A percentile compares a stretch with the other conserved stretches of the same genome.
Conservation (phyloP, 2,113 vertebrate species). For the Agapornis roseicollis region DNA sequence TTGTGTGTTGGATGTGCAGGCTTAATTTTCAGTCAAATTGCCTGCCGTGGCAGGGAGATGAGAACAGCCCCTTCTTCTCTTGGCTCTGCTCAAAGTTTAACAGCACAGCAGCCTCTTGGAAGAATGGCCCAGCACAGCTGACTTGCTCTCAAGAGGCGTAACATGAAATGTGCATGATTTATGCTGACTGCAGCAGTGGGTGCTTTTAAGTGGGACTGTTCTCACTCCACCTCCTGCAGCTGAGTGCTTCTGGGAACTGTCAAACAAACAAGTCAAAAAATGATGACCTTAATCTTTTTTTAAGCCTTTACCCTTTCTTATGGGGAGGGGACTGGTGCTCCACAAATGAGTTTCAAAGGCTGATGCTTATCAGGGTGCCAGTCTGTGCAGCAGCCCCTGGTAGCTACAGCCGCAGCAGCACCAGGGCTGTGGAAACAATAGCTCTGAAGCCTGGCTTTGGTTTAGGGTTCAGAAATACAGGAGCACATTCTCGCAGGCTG, state of each 20-base stretch:
- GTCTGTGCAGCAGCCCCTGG: neutral
- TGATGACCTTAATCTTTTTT: neutral
- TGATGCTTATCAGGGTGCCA: neutral
- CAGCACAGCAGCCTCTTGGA: neutral
- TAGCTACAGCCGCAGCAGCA: neutral
- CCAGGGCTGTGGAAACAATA: neutral
- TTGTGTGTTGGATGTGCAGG: neutral
- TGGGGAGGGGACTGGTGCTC: neutral
- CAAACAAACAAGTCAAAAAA: constrained; percentile 28
- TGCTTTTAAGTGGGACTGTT: neutral
- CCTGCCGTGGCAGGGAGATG: neutral
- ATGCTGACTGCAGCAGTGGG: neutral
- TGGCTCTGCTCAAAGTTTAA: neutral
- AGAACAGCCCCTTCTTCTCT: neutral
- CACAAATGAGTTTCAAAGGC: neutral
- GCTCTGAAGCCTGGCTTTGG: neutral
- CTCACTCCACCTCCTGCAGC: neutral
- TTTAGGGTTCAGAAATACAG: neutral
- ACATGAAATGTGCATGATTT: neutral
- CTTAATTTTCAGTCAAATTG: neutral
- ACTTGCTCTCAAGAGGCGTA: neutral
- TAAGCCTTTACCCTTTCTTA: neutral
- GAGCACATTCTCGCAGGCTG: neutral
- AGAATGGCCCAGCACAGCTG: rapidly evolving
- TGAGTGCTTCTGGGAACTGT: neutral